Evolutionary conservation across 2,797 vertebrate genomes (phyloP), one percentile per base, ranked within the genome.

Genomic region (Ciconia nigra): DNA sequence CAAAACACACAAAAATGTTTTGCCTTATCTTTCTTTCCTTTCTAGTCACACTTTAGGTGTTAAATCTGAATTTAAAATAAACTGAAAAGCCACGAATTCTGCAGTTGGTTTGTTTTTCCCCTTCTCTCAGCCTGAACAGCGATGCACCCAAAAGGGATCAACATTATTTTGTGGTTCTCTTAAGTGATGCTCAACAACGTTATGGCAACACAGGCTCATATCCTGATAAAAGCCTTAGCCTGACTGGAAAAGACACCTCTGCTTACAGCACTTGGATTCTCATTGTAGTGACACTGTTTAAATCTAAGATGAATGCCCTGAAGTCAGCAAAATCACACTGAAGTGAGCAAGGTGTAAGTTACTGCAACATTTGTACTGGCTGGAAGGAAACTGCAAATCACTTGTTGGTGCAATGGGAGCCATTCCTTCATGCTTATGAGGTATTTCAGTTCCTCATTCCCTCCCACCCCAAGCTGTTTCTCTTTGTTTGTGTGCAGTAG

Each of bases 401-500:
- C 39, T 83, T 90, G 61, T 66, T 88, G 65, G 59, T 77, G 70
- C 77, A 95, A 65, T 57, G 71, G 59, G 81, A 97, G 44, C 49
- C 63, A 82, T 82, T 82, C 66, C 67, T 24, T 88, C 59, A 55
- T 18, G 37, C 77, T 82, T 82, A 49, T 16, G 78, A 87, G 26
- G n/a, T 78, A 91, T 71, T 95, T 91, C 66, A 90, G 76, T 85
- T 84, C 71, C 61, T 86, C 6, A 2, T 72, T 90, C 71, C 49
- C 90, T 89, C 62, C 55, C 7, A 35, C 42, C 17, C 65, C 1
- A 3, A 86, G 73, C 73, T 71, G 55, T 57, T 89, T 84, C 73
- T 89, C 78, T 82, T 93, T 77, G 31, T 70, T 94, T 96, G 44
- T 70, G 71, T 54, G 90, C 83, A 57, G 83, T 71, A 87, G 86